A percentile compares a stretch with the other conserved stretches of the same genome.
Conservation (phyloP, 2,797 vertebrate genomes). For the Trachurus trachurus region DNA sequence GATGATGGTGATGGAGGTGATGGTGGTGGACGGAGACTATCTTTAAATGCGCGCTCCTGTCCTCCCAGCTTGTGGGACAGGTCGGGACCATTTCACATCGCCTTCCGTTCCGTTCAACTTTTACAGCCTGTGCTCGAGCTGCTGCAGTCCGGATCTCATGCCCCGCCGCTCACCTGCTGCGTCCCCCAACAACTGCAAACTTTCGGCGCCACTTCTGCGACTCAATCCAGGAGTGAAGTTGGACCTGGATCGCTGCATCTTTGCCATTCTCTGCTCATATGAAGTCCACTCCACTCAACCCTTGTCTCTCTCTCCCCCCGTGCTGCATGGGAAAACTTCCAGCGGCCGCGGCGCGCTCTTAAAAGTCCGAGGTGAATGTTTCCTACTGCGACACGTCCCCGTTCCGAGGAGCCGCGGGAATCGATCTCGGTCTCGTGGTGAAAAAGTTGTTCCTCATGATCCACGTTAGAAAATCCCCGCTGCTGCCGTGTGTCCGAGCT, state of each 20-base stretch:
- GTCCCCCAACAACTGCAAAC: background rate
- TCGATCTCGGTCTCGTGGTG: background rate
- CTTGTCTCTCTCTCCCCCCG: background rate
- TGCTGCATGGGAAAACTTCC: constrained; percentile 34
- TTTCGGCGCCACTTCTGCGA: background rate
- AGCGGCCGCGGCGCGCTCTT: constrained; percentile 31
- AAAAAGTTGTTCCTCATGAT: background rate
- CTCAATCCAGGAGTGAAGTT: background rate
- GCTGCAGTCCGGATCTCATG: background rate
- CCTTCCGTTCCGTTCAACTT: constrained; percentile 22
- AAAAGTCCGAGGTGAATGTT: constrained; percentile 53
- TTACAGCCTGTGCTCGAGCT: background rate
- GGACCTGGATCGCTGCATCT: background rate
- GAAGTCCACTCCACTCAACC: background rate
- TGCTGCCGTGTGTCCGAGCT: background rate
- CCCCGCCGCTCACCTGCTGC: constrained; percentile 65
- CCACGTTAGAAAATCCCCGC: background rate
- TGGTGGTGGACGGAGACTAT: background rate
- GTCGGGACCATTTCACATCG: constrained; percentile 74
- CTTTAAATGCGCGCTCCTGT: constrained; percentile 20
- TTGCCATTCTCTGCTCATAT: background rate
- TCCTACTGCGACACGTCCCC: constrained; percentile 16
- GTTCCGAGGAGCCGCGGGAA: background rate
- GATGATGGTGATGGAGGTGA: constrained; percentile 30
- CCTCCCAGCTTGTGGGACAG: constrained; percentile 63